Conservation (phyloP, 2,888 invertebrate genomes). For the Dasypogon diadema region DNA sequence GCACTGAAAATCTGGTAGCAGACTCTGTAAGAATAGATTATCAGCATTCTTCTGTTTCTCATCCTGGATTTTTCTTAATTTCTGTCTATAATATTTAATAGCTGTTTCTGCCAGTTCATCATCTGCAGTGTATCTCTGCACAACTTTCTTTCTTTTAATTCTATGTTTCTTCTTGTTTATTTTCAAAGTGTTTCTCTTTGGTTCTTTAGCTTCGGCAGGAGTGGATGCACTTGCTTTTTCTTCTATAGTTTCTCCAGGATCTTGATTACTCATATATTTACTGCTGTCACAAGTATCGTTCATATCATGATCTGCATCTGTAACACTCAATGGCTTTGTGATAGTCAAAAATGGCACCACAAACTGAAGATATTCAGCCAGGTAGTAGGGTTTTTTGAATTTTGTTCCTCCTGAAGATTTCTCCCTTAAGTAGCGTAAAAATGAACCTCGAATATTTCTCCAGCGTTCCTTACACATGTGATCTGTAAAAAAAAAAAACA, state of each 20-base stretch:
- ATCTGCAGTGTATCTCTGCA: not conserved
- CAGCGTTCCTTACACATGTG: slow-evolving; percentile 21
- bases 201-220: not conserved
- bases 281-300: slow-evolving; percentile 19
- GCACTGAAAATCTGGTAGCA: slow-evolving; percentile 26
- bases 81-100: slow-evolving; percentile 1
- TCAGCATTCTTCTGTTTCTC: not conserved
- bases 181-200: not conserved
- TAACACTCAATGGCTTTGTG: not conserved
- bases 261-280: not conserved
- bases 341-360: slow-evolving; percentile 24
- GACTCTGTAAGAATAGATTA: slow-evolving; percentile 11
- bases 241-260: not conserved
- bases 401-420: slow-evolving; percentile 1
- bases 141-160: not conserved
- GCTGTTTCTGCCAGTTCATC: slow-evolving; percentile 12
- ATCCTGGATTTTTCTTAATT: not conserved
- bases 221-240: not conserved
- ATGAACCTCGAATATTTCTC: slow-evolving; percentile 25
- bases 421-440: slow-evolving; percentile 6
- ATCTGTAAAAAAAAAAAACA: not conserved
- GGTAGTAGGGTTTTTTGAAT: slow-evolving; percentile 21
- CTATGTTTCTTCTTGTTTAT: not conserved
- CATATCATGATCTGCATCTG: not conserved
- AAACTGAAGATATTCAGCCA: slow-evolving; percentile 10